Evolutionary conservation across 2,113 vertebrate genomes (phyloP).

Genomic region (Prolemur simus): DNA sequence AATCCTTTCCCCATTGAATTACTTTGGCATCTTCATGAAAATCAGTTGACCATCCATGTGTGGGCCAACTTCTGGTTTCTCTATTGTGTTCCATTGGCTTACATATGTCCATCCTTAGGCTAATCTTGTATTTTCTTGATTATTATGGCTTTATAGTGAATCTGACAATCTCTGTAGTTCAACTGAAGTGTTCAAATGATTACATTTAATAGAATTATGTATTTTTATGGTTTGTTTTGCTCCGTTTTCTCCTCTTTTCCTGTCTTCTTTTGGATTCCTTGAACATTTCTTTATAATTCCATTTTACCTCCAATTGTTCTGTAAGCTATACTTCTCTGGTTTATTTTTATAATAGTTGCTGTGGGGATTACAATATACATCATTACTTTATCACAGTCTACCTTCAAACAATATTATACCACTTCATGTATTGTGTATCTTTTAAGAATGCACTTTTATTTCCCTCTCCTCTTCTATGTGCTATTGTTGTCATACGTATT

Average conservation of each 20-base stretch:
- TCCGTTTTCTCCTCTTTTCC: neutral
- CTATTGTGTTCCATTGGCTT: too few species aligned
- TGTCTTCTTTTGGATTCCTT: neutral
- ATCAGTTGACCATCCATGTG: too few species aligned
- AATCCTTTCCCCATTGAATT: too few species aligned
- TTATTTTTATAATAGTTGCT: neutral
- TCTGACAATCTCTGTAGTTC: neutral
- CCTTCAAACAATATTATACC: neutral
- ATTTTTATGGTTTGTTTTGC: neutral
- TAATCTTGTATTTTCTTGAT: too few species aligned
- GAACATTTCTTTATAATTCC: neutral
- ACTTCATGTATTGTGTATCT: neutral
- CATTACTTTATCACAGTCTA: neutral
- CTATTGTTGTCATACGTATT: neutral
- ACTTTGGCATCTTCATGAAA: too few species aligned
- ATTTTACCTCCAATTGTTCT: neutral
- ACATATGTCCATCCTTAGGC: too few species aligned
- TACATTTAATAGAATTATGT: neutral
- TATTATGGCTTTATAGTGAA: too few species aligned
- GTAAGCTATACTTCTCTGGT: neutral
- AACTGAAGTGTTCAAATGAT: neutral
- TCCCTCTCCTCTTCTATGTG: neutral
- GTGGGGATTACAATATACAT: neutral
- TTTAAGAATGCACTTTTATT: neutral
- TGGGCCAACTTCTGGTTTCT: too few species aligned